Percentiles rank a stretch among this genome's conserved stretches.
These are phyloP conservation scores for Apocrypta bakeri DNA, from an alignment of 1,140 invertebrate genomes.

Conservation along the genomic window DNA sequence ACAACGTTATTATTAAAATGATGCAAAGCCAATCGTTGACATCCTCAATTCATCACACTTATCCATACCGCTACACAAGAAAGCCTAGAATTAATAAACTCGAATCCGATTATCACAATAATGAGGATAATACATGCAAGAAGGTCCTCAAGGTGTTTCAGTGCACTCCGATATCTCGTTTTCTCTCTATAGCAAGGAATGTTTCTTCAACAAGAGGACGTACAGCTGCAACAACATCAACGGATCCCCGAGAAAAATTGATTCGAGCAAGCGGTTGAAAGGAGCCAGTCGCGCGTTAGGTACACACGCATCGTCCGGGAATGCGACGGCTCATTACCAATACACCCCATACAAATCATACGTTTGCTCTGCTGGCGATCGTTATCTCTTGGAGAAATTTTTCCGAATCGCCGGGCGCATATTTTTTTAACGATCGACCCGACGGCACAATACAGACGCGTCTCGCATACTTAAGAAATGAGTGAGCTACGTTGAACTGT, in stretches of 20 bases:
- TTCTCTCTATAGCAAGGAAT: background rate
- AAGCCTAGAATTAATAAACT: background rate
- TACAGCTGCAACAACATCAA: background rate
- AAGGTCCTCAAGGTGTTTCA: no score
- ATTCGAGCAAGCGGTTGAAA: background rate
- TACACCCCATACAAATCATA: constrained; percentile 18
- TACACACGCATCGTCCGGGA: constrained; percentile 25
- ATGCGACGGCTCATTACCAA: constrained; percentile 15
- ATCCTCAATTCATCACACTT: constrained; percentile 14
- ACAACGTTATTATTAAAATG: constrained; percentile 11
- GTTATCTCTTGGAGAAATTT: constrained; percentile 37
- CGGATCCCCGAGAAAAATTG: background rate
- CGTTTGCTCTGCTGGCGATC: constrained; percentile 7
- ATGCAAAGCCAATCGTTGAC: background rate
- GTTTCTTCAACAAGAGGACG: constrained; percentile 1
- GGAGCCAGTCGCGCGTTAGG: background rate
- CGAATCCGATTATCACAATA: background rate
- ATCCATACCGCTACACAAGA: background rate
- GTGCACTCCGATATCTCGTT: no score
- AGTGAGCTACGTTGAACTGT: background rate
- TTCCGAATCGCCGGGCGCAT: constrained; percentile 49
- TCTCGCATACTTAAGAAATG: background rate
- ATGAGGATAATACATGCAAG: background rate
- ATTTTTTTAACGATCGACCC: constrained; percentile 54
- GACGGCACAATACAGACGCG: constrained; percentile 41